These are phyloP conservation scores for Aricia artaxerxes DNA, from an alignment of 2,888 invertebrate genomes.

Conservation along the genomic window DNA sequence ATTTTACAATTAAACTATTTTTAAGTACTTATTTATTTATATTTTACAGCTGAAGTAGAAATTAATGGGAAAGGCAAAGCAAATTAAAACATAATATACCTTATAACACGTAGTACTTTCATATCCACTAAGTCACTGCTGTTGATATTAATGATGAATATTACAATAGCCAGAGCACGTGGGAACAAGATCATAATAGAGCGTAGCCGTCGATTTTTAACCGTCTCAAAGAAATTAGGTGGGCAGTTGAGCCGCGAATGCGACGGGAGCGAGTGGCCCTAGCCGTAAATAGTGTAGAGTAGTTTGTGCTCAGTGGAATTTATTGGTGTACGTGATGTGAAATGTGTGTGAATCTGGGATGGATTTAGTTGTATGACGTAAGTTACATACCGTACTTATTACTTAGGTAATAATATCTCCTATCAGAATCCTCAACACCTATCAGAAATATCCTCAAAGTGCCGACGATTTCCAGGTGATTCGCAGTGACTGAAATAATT, in stretches of 20 bases:
- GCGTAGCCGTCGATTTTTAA: constrained; percentile 45
- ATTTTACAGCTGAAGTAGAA: neutral
- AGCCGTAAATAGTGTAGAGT: constrained; percentile 19
- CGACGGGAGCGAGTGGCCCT: constrained; percentile 52
- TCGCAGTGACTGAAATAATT: neutral
- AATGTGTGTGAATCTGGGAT: constrained; percentile 27
- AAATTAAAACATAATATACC: neutral
- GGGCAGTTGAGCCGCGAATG: constrained; percentile 65
- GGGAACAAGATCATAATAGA: constrained; percentile 39
- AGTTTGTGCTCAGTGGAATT: constrained; percentile 34
- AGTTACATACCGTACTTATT: constrained; percentile 24
- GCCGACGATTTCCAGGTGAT: neutral
- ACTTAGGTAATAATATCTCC: neutral
- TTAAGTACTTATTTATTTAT: neutral
- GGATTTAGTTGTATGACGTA: constrained; percentile 32
- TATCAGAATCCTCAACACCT: neutral
- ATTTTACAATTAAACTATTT: neutral
- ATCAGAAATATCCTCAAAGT: neutral
- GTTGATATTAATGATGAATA: constrained; percentile 7
- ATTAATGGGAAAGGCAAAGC: constrained; percentile 1
- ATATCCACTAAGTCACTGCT: neutral
- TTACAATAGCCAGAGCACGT: constrained; percentile 8
- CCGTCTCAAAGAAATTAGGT: constrained; percentile 56
- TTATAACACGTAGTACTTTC: neutral
- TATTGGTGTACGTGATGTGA: constrained; percentile 33